A percentile compares a stretch with the other conserved stretches of the same genome.
Conservation (phyloP, 64 coral and sea anemone species). For the Acropora yongei region DNA sequence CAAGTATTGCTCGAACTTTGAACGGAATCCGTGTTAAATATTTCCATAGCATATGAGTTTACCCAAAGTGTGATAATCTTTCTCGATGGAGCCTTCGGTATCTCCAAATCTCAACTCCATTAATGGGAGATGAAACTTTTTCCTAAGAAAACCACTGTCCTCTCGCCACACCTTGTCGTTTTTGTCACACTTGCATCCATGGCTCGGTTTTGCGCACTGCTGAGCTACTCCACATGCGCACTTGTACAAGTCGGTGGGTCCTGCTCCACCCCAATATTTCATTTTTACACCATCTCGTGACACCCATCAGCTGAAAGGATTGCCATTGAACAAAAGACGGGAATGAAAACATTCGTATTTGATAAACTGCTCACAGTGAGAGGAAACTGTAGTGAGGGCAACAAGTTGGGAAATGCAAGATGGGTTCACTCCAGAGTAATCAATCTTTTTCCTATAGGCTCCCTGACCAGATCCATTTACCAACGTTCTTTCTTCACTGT, state of each 20-base stretch:
- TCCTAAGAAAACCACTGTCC: not conserved
- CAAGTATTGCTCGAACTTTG: too few species aligned
- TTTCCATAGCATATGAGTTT: conserved; percentile 12
- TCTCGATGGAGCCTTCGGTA: not conserved
- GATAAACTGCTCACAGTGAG: conserved; percentile 52
- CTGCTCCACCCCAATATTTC: conserved; percentile 20
- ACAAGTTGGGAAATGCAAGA: not conserved
- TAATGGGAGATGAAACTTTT: not conserved
- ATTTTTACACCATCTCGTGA: not conserved
- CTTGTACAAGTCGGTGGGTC: not conserved
- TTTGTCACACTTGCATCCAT: conserved; percentile 34
- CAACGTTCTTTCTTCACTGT: conserved; percentile 7
- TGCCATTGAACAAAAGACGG: not conserved
- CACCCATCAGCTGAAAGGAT: conserved; percentile 28
- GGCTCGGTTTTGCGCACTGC: not conserved
- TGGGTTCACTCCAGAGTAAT: conserved; percentile 11
- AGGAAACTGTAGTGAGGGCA: not conserved
- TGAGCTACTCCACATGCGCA: not conserved
- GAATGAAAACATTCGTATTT: conserved; percentile 33
- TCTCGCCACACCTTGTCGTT: not conserved
- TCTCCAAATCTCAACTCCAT: not conserved
- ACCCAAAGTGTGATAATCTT: conserved; percentile 1
- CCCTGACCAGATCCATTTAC: conserved; percentile 6
- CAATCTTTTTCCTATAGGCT: conserved; percentile 1
- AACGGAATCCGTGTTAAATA: not conserved